A percentile compares a stretch with the other conserved stretches of the same genome.
Conservation (phyloP, 92 coral and sea anemone species). For the Phenganax subtilis region DNA sequence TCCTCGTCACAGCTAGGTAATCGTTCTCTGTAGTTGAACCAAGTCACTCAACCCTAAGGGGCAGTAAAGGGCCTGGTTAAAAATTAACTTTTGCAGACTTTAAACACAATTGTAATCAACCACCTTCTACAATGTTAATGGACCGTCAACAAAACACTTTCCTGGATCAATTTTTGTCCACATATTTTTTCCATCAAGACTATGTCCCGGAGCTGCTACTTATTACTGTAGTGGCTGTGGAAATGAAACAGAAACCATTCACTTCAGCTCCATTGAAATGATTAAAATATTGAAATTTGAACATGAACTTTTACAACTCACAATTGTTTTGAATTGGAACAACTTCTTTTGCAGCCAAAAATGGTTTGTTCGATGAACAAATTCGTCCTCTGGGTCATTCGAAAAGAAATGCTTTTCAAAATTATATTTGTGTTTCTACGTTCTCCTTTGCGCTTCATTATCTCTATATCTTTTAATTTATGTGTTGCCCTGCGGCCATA, state of each 20-base stretch:
- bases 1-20: neutral
- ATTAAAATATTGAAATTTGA: constrained; percentile 47
- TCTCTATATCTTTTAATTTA: no score
- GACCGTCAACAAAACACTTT: constrained; percentile 43
- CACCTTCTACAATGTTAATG: constrained; percentile 48
- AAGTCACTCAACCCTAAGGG: constrained; percentile 10
- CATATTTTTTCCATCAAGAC: constrained; percentile 51
- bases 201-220: constrained; percentile 50
- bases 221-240: constrained; percentile 35
- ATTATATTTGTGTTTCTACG: no score
- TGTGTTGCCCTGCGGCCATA: no score
- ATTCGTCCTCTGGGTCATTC: constrained; percentile 58
- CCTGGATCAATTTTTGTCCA: constrained; percentile 54
- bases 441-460: no score
- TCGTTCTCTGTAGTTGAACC: constrained; percentile 1
- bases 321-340: constrained; percentile 64
- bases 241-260: constrained; percentile 48
- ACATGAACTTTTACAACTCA: constrained; percentile 52
- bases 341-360: constrained; percentile 60
- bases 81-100: constrained; percentile 50
- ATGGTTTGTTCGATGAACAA: constrained; percentile 57
- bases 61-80: constrained; percentile 9
- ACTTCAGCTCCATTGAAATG: constrained; percentile 40
- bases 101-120: constrained; percentile 58
- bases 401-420: constrained; percentile 14